Percentiles rank a stretch among this genome's conserved stretches.
phyloP scores from a whole-genome alignment of 2,888 invertebrate species.

The Chorisops tibialis region DNA sequence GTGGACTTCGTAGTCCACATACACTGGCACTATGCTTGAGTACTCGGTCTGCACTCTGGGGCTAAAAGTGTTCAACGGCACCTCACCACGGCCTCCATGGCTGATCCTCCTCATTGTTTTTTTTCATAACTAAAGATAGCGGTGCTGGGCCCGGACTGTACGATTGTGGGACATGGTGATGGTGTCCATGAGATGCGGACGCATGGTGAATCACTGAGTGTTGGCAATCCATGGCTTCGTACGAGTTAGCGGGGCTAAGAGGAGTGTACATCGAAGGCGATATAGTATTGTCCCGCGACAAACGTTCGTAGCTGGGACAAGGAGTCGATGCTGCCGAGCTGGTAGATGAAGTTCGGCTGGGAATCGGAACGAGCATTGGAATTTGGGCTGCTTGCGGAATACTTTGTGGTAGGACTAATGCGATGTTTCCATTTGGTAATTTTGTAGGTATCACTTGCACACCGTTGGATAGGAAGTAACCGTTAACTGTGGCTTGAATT shows the following conservation, averaged over 20 bases:
- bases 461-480: conserved; percentile 65
- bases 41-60: too few relatives aligned
- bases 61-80: background rate
- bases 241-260: conserved; percentile 55
- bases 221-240: conserved; percentile 52
- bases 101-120: conserved; percentile 63
- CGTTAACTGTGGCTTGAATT: conserved; percentile 52
- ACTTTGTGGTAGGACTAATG: conserved; percentile 71
- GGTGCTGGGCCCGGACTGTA: conserved; percentile 52
- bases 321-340: conserved; percentile 64
- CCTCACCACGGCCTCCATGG: conserved; percentile 78
- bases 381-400: conserved; percentile 56
- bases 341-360: conserved; percentile 70
- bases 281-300: conserved; percentile 50
- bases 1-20: too few relatives aligned
- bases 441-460: conserved; percentile 78
- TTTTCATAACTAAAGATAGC: conserved; percentile 70
- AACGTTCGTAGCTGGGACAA: conserved; percentile 51
- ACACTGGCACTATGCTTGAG: too few relatives aligned
- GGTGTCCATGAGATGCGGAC: conserved; percentile 45
- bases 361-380: conserved; percentile 71
- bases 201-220: conserved; percentile 55
- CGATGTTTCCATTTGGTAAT: conserved; percentile 78
- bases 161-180: conserved; percentile 45
- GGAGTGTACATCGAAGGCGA: conserved; percentile 57